phyloP scores from a whole-genome alignment of 2,888 invertebrate genomes.

The Adelphocoris suturalis region DNA sequence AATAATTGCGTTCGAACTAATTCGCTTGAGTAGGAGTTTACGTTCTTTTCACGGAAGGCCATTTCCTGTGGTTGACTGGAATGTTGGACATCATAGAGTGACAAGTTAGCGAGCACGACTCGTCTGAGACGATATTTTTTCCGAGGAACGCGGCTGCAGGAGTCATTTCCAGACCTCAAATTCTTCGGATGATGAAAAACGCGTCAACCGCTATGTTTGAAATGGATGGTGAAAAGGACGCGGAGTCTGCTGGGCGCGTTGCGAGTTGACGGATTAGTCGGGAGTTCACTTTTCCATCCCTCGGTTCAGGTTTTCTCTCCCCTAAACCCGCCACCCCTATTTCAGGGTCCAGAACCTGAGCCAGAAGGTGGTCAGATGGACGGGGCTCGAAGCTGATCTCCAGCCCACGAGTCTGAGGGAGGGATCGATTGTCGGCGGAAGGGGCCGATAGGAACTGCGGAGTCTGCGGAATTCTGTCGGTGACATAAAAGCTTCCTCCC shows the following conservation, averaged over 20 bases:
- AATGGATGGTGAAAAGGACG: conserved; percentile 28
- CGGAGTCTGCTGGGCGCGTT: conserved; percentile 1
- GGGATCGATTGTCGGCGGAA: conserved; percentile 53
- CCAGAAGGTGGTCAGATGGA: neutral
- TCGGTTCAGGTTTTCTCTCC: neutral
- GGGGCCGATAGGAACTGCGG: conserved; percentile 60
- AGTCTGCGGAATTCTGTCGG: conserved; percentile 61
- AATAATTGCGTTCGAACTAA: no score
- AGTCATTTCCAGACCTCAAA: neutral
- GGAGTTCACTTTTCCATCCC: neutral
- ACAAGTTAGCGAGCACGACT: neutral
- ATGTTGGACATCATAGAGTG: no score
- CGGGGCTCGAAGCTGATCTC: neutral
- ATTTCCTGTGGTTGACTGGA: no score
- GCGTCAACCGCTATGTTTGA: neutral
- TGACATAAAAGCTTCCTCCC: conserved; percentile 58
- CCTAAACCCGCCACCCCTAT: neutral
- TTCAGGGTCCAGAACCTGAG: neutral
- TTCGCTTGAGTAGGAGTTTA: no score
- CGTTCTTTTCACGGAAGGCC: no score
- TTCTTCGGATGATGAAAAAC: conserved; percentile 28
- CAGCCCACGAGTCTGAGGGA: neutral
- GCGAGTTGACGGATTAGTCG: conserved; percentile 38
- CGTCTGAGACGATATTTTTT: neutral
- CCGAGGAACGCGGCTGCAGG: neutral